Conservation (phyloP, 2,888 invertebrate genomes). For the Pterostichus madidus region DNA sequence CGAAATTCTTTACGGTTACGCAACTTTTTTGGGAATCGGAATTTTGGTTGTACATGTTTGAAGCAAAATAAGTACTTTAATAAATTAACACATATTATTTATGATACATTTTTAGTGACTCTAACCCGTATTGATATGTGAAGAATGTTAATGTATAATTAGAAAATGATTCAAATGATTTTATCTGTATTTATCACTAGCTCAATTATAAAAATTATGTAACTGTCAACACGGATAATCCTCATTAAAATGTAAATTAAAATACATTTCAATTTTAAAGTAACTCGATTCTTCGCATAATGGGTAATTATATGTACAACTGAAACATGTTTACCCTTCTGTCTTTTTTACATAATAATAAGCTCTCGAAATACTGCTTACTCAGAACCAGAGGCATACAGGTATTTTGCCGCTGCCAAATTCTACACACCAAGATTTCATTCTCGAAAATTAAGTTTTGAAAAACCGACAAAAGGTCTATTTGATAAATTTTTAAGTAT, state of each 20-base stretch:
- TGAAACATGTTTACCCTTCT: conserved; percentile 55
- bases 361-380: conserved; percentile 47
- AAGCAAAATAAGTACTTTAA: neutral
- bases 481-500: too few relatives aligned
- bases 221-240: conserved; percentile 52
- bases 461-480: too few relatives aligned
- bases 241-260: conserved; percentile 53
- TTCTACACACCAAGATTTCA: conserved; percentile 11
- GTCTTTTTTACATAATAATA: conserved; percentile 54
- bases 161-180: conserved; percentile 37
- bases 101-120: neutral
- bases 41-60: conserved; percentile 36
- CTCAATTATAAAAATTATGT: conserved; percentile 49
- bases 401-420: conserved; percentile 36
- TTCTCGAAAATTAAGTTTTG: conserved; percentile 4
- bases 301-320: conserved; percentile 53
- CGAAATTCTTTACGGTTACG: conserved; percentile 63
- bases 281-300: conserved; percentile 52
- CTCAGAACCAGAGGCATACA: conserved; percentile 47
- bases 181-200: conserved; percentile 39
- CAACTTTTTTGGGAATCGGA: conserved; percentile 51
- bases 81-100: conserved; percentile 22
- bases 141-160: conserved; percentile 31
- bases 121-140: neutral
- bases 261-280: conserved; percentile 44